Evolutionary conservation across 2,888 invertebrate species (phyloP), one percentile per base, ranked within the genome.

Genomic region (Chironomus tentans): DNA sequence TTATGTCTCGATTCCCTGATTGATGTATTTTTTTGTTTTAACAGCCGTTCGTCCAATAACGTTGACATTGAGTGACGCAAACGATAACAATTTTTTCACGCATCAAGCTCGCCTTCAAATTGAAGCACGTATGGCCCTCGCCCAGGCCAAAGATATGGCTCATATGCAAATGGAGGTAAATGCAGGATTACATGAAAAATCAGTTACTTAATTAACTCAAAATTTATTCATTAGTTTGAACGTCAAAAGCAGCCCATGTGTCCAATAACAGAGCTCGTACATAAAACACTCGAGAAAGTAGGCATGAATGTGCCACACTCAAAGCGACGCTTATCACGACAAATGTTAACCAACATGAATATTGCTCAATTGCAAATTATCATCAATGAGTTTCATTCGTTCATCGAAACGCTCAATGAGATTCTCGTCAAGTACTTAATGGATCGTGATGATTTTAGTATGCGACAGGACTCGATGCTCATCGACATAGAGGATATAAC

Each of bases 381-480:
- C 80, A 95, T 96, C 78, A 97, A 97, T 84, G 96, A 96, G 85
- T 86, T 97, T 77, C 96, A 96, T 85, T 92, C 94, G 76, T 93
- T 95, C 86, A 97, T 97, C 81, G 96, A 97, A 86, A 91, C 88
- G 70, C 86, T 97, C 79, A 98, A 98, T 85, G 95, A 95, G 83
- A 90, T 91, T 77, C 86, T 98, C 79, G 97, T 98, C 76, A 90
- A 92, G 83, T 89, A 94, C 82, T 85, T 98, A 80, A 91, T 97
- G 88, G 93, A 94, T 81, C 87, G 97, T 78, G 98, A 98, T 85
- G 97, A 97, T 84, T 87, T 97, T 70, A 97, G 97, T 85, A 97
- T 98, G 96, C 94, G 95, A 78, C 97, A 98, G 84, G 98, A 98
- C 84, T 96, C 97, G 61, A 96, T 97, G 92, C 88, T 97, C 79